Conservation (phyloP, 2,888 invertebrate species). For the Allolobophora icterica region DNA sequence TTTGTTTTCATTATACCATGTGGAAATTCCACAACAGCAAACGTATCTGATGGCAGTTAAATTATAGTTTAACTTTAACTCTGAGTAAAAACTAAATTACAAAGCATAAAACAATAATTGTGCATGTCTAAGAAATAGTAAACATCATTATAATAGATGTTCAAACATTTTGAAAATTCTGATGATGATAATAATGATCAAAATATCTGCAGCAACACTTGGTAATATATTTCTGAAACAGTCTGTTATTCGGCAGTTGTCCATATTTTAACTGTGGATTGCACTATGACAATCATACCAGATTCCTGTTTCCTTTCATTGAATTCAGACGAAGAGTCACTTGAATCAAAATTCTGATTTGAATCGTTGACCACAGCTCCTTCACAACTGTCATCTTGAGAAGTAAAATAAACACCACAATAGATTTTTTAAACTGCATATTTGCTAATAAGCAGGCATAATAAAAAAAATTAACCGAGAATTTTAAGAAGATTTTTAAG, state of each 20-base stretch:
- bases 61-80: neutral
- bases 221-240: neutral
- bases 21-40: neutral
- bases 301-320: neutral
- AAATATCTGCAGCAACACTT: neutral
- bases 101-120: neutral
- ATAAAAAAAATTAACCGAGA: neutral
- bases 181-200: neutral
- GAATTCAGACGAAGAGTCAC: neutral
- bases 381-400: slow-evolving; percentile 18
- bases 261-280: neutral
- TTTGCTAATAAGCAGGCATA: too few species aligned
- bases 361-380: neutral
- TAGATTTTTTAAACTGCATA: neutral
- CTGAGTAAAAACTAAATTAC: neutral
- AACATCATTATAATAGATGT: neutral
- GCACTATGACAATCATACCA: neutral
- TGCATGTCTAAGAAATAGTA: neutral
- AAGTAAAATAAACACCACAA: neutral
- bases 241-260: neutral
- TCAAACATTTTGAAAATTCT: neutral
- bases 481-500: too few species aligned
- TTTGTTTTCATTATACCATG: neutral
- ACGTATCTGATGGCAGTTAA: neutral
- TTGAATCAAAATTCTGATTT: neutral